Evolutionary conservation across 2,797 vertebrate genomes (phyloP).

Genomic region (Dipus sagitta): DNA sequence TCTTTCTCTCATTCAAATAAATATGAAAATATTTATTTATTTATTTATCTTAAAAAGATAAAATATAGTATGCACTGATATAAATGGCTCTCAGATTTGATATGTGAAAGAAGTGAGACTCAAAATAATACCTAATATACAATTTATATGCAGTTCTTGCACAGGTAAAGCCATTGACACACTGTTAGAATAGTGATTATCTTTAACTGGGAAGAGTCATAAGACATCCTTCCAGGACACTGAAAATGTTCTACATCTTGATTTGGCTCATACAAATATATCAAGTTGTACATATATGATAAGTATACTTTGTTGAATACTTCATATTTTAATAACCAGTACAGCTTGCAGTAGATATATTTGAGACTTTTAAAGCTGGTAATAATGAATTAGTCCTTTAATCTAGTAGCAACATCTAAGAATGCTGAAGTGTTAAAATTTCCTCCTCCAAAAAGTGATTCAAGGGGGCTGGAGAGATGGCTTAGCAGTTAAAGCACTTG

Average conservation of each 20-base stretch:
- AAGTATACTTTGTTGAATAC: conserved; percentile 21
- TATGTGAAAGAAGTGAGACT: conserved; percentile 16
- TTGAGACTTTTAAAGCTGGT: conserved; percentile 48
- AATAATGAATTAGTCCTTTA: conserved; percentile 25
- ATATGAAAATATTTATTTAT: no score
- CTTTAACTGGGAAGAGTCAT: background rate
- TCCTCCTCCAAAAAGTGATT: background rate
- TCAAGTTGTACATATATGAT: conserved; percentile 2
- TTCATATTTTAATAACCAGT: conserved; percentile 19
- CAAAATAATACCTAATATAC: conserved; percentile 5
- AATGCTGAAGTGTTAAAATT: conserved; percentile 52
- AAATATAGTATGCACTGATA: background rate
- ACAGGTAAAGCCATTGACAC: conserved; percentile 37
- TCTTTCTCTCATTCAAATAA: no score
- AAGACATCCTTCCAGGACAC: background rate
- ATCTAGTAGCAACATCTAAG: background rate
- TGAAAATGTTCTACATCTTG: conserved; percentile 44
- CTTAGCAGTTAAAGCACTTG: no score
- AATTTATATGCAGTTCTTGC: conserved; percentile 10
- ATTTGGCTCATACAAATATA: conserved; percentile 52
- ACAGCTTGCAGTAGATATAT: conserved; percentile 38
- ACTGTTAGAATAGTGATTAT: conserved; percentile 20
- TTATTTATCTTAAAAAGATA: background rate
- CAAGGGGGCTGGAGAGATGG: no score
- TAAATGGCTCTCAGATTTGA: background rate